Evolutionary conservation across 2,797 vertebrate genomes (phyloP).

Genomic region (Aldrovandia affinis): DNA sequence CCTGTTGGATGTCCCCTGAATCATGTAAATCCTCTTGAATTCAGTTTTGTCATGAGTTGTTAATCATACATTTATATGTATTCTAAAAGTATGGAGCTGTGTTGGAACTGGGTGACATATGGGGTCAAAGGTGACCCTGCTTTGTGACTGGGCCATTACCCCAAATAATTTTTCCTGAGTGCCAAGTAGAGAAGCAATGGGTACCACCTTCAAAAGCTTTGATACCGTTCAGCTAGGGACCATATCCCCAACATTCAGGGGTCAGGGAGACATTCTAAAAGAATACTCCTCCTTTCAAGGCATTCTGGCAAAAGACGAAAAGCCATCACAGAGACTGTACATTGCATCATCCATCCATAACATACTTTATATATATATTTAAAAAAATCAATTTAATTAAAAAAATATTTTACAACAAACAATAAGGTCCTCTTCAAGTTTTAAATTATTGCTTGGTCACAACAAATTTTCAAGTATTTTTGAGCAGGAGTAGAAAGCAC

Average conservation of each 20-base stretch:
- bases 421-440: background rate
- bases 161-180: background rate
- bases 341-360: background rate
- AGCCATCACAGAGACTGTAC: no score
- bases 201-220: background rate
- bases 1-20: background rate
- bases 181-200: background rate
- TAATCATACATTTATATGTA: background rate
- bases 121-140: background rate
- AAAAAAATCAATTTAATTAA: background rate
- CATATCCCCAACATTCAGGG: background rate
- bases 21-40: background rate
- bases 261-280: background rate
- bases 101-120: background rate
- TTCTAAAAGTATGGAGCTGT: background rate
- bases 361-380: background rate
- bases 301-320: background rate
- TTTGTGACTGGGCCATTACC: background rate
- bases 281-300: background rate
- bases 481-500: background rate
- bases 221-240: background rate
- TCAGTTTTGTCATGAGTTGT: background rate
- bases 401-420: background rate
- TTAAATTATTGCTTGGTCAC: conserved; percentile 4
- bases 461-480: conserved; percentile 19